phyloP scores from a whole-genome alignment of 1,140 invertebrate genomes.

The Drosophila lacertosa region DNA sequence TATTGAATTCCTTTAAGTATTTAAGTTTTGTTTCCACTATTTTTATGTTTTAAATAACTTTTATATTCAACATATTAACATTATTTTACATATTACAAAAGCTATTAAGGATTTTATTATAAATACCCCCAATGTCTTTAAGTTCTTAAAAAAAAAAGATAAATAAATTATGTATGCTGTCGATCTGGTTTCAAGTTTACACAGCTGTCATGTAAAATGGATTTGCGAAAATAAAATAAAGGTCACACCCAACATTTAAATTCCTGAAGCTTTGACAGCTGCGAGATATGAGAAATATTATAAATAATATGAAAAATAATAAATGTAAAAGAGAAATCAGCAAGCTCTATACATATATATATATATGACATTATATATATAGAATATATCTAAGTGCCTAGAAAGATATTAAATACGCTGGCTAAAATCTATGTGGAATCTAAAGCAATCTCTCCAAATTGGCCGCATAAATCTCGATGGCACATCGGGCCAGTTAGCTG shows the following conservation, averaged over 20 bases:
- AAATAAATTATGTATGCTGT: constrained; percentile 23
- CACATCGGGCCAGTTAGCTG: constrained; percentile 52
- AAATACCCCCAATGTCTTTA: too few species aligned
- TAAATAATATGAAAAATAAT: constrained; percentile 6
- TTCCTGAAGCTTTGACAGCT: constrained; percentile 42
- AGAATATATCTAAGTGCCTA: background rate
- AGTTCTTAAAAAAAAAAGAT: too few species aligned
- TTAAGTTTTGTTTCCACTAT: too few species aligned
- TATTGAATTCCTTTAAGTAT: too few species aligned
- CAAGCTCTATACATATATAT: background rate
- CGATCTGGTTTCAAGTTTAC: background rate
- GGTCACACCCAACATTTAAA: constrained; percentile 55
- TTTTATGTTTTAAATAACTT: too few species aligned
- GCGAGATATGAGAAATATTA: constrained; percentile 16
- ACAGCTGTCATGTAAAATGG: constrained; percentile 49
- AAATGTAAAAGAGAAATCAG: background rate
- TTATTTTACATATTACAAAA: too few species aligned
- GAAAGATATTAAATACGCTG: too few species aligned
- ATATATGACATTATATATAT: background rate
- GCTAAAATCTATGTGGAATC: background rate
- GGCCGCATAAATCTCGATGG: constrained; percentile 66
- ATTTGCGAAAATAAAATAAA: constrained; percentile 31
- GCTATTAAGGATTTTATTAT: too few species aligned
- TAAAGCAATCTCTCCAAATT: constrained; percentile 47
- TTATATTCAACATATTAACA: too few species aligned